Percentiles rank a stretch among this genome's conserved stretches.
Conservation (phyloP, 2,797 vertebrate species). For the Pyrrhura leucotis region DNA sequence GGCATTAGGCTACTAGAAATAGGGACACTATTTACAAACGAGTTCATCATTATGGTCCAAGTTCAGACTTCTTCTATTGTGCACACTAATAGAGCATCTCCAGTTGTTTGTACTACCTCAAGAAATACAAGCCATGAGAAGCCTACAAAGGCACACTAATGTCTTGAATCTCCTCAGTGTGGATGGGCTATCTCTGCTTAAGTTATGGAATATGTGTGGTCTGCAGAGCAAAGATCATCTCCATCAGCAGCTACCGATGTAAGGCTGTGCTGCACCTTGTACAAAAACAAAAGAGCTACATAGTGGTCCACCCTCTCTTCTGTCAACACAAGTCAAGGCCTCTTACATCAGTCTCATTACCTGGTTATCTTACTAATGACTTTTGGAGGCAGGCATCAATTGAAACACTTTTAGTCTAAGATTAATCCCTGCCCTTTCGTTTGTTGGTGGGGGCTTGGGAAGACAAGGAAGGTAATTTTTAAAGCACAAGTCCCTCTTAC, state of each 20-base stretch:
- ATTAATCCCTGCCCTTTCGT: not conserved
- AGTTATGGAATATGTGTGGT: fast-evolving
- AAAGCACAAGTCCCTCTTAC: slow-evolving; percentile 9
- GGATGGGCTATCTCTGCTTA: not conserved
- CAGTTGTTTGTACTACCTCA: not conserved
- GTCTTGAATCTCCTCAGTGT: not conserved
- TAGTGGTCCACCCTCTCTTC: not conserved
- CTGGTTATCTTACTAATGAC: not conserved
- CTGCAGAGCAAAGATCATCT: not conserved
- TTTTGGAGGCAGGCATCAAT: not conserved
- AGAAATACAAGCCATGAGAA: not conserved
- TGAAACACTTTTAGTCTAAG: not conserved
- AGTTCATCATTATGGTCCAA: fast-evolving
- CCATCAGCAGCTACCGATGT: not conserved
- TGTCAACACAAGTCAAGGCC: not conserved
- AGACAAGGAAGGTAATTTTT: not conserved
- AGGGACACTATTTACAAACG: not conserved
- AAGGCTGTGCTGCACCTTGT: not conserved
- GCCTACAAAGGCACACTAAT: not conserved
- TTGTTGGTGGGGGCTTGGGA: not conserved
- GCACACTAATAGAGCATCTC: fast-evolving
- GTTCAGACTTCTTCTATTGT: not conserved
- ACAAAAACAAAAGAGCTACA: not conserved
- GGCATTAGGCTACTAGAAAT: not conserved
- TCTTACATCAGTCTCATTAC: not conserved